Evolutionary conservation across 2,113 vertebrate species (phyloP), one percentile per base, ranked within the genome.

Genomic region (Pavo muticus): DNA sequence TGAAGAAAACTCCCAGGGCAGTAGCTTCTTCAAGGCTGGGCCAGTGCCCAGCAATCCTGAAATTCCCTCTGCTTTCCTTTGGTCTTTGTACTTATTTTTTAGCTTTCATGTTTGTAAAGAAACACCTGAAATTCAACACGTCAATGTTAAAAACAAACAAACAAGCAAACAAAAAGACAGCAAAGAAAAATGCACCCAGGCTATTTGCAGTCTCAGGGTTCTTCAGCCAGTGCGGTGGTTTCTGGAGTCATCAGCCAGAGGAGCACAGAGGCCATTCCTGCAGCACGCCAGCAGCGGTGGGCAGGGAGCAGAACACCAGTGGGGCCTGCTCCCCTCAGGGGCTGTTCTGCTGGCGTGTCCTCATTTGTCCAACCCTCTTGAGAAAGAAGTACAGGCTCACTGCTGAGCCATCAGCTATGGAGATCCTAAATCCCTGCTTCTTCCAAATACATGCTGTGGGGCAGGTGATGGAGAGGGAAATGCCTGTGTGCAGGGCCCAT

Each of bases 251-350:
- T 63, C 5, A 9, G 37, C 47, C 1, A 0, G n/a, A 20, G 27
- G 25, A 77, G 37, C 12, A 8, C 44, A 64, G 57, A 45, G 29
- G 25, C 40, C 50, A 44, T 13, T 6, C 15, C 45, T 21, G 27
- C 3, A 2, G 18, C 42, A 35, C 23, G 32, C 37, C 4, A 3
- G 17, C 9, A 1, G 1, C 5, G 54, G 37, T 1, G 2, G 30
- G 20, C 23, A 82, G 35, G 52, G 54, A 9, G 23, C 0, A 5
- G 18, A 27, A 6, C 39, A 23, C 35, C 2, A 0, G 30, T 13
- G 20, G 25, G 12, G 40, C 24, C 35, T 63, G 60, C 24, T 39
- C 23, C 23, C 23, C 24, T 39, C 14, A 25, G 13, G 35, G 9
- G 35, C 23, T 7, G 23, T 6, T 10, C 40, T 1, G 1, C 6